Percentiles rank a stretch among this genome's conserved stretches.
Conservation (phyloP, 2,113 vertebrate species). For the Hippocampus comes region DNA sequence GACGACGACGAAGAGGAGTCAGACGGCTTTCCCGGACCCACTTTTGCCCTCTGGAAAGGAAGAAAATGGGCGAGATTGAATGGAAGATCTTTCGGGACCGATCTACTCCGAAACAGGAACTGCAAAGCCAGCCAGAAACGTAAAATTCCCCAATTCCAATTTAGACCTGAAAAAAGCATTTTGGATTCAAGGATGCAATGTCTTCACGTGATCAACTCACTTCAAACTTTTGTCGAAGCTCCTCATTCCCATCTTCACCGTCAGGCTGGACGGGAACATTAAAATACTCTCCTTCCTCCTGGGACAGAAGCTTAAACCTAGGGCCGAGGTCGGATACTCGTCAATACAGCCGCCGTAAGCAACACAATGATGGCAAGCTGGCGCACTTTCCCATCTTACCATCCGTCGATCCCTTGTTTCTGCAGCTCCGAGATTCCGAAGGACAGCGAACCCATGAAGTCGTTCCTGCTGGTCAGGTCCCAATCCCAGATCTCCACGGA, state of each 20-base stretch:
- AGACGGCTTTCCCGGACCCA: slow-evolving; percentile 80
- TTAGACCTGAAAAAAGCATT: too few relatives aligned
- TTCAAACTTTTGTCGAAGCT: slow-evolving; percentile 93
- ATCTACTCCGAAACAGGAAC: too few relatives aligned
- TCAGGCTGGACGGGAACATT: slow-evolving; percentile 93
- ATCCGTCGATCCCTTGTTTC: slow-evolving; percentile 90
- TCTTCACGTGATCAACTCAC: slow-evolving; percentile 56
- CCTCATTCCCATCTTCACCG: slow-evolving; percentile 88
- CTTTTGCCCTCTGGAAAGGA: slow-evolving; percentile 82
- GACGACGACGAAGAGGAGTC: slow-evolving; percentile 85
- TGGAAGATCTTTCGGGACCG: not conserved
- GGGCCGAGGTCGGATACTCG: slow-evolving; percentile 8
- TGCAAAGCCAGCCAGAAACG: too few relatives aligned
- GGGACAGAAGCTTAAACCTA: slow-evolving; percentile 94
- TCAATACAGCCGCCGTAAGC: not conserved
- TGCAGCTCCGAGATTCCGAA: slow-evolving; percentile 95
- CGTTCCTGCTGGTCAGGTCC: slow-evolving; percentile 96
- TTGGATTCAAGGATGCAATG: too few relatives aligned
- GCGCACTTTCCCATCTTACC: slow-evolving; percentile 71
- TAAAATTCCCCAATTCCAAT: too few relatives aligned
- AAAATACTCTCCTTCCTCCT: slow-evolving; percentile 98
- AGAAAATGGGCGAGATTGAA: not conserved
- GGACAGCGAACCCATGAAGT: slow-evolving; percentile 96
- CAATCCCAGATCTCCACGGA: slow-evolving; percentile 98
- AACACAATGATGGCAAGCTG: not conserved